Base-by-base conservation (phyloP, 2,797 vertebrate species). In the Tiaroga cobitis region DNA sequence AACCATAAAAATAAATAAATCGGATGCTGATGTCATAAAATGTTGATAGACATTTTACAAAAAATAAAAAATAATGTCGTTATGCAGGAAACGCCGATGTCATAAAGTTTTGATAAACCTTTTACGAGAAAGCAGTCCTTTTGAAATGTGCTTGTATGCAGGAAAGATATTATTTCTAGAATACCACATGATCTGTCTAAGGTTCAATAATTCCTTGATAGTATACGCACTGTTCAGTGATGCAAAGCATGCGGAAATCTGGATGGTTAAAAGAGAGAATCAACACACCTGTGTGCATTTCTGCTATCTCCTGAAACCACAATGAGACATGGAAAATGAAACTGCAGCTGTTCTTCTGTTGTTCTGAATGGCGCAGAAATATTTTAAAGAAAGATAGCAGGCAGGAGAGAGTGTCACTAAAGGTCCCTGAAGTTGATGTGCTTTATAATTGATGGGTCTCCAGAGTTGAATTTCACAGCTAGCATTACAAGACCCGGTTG, bases 371-470 rank as follows among this genome's bases (percentile, higher is more conserved):
- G 34, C 46, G 15, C 18, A 74, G 74, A 69, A 74, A 65, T 43
- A 61, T 63, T 43, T 83, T 59, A 34, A 81, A 86, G 79, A 86
- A 81, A 86, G 79, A 86, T 76, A 78, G 79, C 51, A 72, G 74
- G 70, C 70, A 70, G 73, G 65, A 83, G 65, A 86, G 88, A 81
- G 84, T 88, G 82, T 88, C 77, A 86, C 49, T 77, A 87, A 87
- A 87, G 74, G 74, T 87, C 85, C 78, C 84, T 89, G 86, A 84
- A 87, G 70, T 86, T 90, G 83, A 81, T 43, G 79, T 81, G 56
- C 87, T 92, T 81, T 86, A 92, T 91, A 87, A 92, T 92, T 91
- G 87, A 91, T 92, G 65, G 81, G 32, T 76, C 74, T 85, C 81
- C 70, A 85, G 90, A 88, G 86, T 91, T 87, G 73, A 83, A 80